A percentile compares a stretch with the other conserved stretches of the same genome.
Conservation (phyloP, 1,140 invertebrate genomes). For the Rhopalosiphum padi region DNA sequence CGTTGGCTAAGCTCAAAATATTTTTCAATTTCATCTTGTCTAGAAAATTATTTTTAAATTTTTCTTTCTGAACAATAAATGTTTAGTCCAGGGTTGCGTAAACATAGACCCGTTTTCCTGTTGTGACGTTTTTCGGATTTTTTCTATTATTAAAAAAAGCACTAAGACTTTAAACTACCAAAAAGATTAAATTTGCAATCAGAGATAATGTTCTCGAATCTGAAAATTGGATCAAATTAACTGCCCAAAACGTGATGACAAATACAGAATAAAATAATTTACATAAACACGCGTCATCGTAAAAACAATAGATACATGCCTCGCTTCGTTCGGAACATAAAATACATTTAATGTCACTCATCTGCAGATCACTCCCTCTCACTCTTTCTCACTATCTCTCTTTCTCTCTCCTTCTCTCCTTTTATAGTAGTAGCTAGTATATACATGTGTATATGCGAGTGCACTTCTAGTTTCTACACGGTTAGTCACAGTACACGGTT, state of each 20-base stretch:
- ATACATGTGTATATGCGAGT: background rate
- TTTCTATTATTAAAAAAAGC: background rate
- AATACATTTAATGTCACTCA: background rate
- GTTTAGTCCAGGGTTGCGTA: background rate
- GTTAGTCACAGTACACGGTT: slow-evolving; percentile 26
- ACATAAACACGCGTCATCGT: background rate
- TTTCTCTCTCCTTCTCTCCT: background rate
- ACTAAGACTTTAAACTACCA: background rate
- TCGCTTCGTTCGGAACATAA: background rate
- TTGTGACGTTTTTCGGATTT: too few species aligned
- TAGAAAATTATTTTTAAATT: too few species aligned
- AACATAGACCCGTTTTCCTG: background rate
- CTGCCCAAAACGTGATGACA: background rate
- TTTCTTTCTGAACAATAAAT: background rate
- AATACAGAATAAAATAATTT: background rate
- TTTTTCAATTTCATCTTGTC: too few species aligned
- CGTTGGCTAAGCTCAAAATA: too few species aligned
- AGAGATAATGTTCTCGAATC: background rate
- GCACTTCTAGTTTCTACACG: background rate
- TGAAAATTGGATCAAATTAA: background rate
- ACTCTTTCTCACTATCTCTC: background rate
- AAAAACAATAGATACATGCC: background rate
- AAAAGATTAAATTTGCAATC: background rate
- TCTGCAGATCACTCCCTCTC: background rate
- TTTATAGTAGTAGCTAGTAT: too few species aligned